Conservation (phyloP, 2,888 invertebrate species). For the Mythimna albipuncta region DNA sequence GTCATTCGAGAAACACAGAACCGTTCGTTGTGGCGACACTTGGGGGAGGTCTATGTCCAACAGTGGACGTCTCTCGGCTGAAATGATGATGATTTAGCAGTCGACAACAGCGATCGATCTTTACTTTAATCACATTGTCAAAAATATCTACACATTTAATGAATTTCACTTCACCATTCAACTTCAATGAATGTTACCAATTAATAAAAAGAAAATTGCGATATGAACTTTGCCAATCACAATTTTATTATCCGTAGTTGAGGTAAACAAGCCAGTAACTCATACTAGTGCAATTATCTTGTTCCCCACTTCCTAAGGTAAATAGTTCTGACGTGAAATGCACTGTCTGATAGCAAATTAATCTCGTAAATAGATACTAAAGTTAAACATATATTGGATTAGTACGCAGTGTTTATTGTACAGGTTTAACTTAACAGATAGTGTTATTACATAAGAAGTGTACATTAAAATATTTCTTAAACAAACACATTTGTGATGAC, state of each 20-base stretch:
- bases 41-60: too few relatives aligned
- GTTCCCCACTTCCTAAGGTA: slow-evolving; percentile 44
- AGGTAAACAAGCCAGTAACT: slow-evolving; percentile 57
- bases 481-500: neutral
- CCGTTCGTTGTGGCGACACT: too few relatives aligned
- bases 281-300: slow-evolving; percentile 49
- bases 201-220: slow-evolving; percentile 23
- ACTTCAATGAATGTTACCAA: neutral
- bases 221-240: slow-evolving; percentile 34
- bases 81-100: slow-evolving; percentile 1
- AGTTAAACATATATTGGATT: slow-evolving; percentile 29
- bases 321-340: slow-evolving; percentile 40
- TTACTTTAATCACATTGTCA: neutral
- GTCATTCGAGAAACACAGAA: too few relatives aligned
- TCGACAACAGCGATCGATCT: neutral
- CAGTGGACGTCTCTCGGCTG: too few relatives aligned
- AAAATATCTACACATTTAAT: neutral
- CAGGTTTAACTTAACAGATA: slow-evolving; percentile 18
- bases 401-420: slow-evolving; percentile 37
- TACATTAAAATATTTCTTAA: neutral
- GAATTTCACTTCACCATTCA: slow-evolving; percentile 1
- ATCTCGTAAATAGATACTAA: slow-evolving; percentile 20
- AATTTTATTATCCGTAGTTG: slow-evolving; percentile 24
- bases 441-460: neutral
- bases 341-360: slow-evolving; percentile 50